These are phyloP conservation scores for Eretmocerus hayati DNA, from an alignment of 2,888 invertebrate genomes.

Conservation along the genomic window DNA sequence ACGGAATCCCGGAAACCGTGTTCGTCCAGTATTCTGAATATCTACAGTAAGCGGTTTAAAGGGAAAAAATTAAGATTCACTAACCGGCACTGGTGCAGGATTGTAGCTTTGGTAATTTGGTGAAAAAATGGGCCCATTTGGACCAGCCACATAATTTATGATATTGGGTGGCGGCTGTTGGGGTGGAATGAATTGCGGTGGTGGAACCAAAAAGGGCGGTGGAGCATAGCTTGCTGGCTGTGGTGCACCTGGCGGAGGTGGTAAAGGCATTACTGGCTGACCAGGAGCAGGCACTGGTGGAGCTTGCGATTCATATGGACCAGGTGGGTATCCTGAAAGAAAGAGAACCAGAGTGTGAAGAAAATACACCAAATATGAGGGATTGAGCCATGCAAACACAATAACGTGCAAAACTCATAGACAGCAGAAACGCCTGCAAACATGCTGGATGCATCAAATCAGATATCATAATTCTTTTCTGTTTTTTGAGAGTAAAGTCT, in stretches of 20 bases:
- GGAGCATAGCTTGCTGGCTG: slow-evolving; percentile 29
- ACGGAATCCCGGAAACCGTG: not conserved
- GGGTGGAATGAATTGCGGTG: slow-evolving; percentile 43
- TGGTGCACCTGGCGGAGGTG: slow-evolving; percentile 33
- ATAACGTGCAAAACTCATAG: too few relatives aligned
- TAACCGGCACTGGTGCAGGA: slow-evolving; percentile 40
- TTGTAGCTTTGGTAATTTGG: slow-evolving; percentile 42
- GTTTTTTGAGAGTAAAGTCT: too few relatives aligned
- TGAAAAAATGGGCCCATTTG: slow-evolving; percentile 42
- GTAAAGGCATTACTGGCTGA: slow-evolving; percentile 41
- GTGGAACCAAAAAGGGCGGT: slow-evolving; percentile 42
- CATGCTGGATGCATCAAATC: too few relatives aligned
- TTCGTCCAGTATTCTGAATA: not conserved
- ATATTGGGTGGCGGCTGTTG: slow-evolving; percentile 43
- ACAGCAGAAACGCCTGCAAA: too few relatives aligned
- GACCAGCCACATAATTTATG: slow-evolving; percentile 43
- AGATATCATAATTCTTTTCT: too few relatives aligned
- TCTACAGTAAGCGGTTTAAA: too few relatives aligned
- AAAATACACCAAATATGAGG: too few relatives aligned
- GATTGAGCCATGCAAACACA: too few relatives aligned
- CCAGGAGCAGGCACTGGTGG: slow-evolving; percentile 36
- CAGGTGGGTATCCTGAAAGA: slow-evolving; percentile 41
- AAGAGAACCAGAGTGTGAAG: too few relatives aligned
- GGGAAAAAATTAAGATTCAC: too few relatives aligned
- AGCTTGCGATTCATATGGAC: slow-evolving; percentile 41